These are phyloP conservation scores for Edolisoma coerulescens DNA, from an alignment of 2,113 vertebrate genomes.

Conservation along the genomic window DNA sequence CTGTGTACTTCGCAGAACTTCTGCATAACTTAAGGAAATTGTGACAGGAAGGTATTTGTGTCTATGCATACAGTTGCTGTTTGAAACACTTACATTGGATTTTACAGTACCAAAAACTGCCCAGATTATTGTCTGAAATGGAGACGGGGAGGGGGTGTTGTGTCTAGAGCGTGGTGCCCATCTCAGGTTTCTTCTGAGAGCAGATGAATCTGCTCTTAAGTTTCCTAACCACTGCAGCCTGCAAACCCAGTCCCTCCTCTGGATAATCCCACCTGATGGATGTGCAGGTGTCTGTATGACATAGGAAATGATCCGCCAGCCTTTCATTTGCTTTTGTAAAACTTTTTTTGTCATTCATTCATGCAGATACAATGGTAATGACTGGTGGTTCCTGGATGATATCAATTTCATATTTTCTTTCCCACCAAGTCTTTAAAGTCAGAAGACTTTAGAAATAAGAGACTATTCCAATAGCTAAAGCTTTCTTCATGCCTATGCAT, in stretches of 20 bases:
- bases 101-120: background rate
- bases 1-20: background rate
- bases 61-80: background rate
- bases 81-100: background rate
- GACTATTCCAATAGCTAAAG: background rate
- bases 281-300: background rate
- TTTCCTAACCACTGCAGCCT: background rate
- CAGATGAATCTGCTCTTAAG: background rate
- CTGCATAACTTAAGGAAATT: background rate
- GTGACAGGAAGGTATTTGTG: background rate
- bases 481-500: conserved; percentile 29
- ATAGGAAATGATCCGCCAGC: background rate
- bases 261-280: background rate
- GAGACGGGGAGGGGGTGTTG: accelerated
- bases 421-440: conserved; percentile 15
- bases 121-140: background rate
- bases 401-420: conserved; percentile 25
- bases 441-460: conserved; percentile 34
- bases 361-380: conserved; percentile 50
- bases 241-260: background rate
- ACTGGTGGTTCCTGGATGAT: conserved; percentile 34
- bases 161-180: background rate
- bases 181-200: background rate
- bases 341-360: conserved; percentile 45
- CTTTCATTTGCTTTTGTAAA: conserved; percentile 28